Conservation (phyloP, 2,888 invertebrate species). For the Polydrusus pterygomalis region DNA sequence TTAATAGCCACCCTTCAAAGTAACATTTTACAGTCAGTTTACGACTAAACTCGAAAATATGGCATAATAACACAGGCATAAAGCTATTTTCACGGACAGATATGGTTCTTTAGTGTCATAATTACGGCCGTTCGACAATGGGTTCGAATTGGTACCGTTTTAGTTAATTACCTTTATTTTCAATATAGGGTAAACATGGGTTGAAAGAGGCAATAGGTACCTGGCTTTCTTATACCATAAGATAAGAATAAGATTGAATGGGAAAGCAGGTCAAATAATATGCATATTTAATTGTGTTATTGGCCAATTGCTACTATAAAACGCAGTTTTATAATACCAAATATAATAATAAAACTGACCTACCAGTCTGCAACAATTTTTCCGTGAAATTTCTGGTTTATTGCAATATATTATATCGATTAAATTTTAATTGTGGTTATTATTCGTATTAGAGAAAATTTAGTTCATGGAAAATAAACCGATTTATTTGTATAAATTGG, state of each 20-base stretch:
- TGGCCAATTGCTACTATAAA: no score
- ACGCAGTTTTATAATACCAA: no score
- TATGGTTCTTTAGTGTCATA: conserved; percentile 61
- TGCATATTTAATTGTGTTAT: neutral
- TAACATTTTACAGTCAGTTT: conserved; percentile 60
- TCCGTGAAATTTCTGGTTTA: neutral
- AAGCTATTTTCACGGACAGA: conserved; percentile 58
- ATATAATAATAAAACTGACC: no score
- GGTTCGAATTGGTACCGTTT: conserved; percentile 49
- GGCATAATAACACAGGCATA: conserved; percentile 55
- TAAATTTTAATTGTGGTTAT: no score
- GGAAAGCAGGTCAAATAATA: conserved; percentile 6
- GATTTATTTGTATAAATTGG: no score
- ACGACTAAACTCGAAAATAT: conserved; percentile 51
- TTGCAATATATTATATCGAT: neutral
- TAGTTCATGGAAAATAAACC: no score
- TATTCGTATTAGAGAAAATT: no score
- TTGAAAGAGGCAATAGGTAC: neutral
- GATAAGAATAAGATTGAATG: neutral
- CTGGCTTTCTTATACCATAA: neutral
- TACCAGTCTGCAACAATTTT: neutral
- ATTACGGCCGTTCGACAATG: conserved; percentile 56
- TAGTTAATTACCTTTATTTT: conserved; percentile 51
- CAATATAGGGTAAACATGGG: conserved; percentile 53
- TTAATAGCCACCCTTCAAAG: conserved; percentile 60